Percentiles rank a stretch among this genome's conserved stretches.
Conservation (phyloP, 2,888 invertebrate species). For the Anorthoa munda region DNA sequence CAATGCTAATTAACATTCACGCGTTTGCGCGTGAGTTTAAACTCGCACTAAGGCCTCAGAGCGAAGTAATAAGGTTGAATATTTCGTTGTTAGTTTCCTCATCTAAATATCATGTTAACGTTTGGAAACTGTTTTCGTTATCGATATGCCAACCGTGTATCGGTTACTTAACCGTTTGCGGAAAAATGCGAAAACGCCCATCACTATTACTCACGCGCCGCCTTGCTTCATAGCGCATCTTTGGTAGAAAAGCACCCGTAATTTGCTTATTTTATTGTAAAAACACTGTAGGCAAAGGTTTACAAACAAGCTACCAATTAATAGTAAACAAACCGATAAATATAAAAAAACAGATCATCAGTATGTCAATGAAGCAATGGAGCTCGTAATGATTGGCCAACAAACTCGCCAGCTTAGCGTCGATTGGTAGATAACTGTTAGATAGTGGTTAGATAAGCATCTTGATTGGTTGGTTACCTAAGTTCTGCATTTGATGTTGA, state of each 20-base stretch:
- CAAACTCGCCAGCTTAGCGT: conserved; percentile 25
- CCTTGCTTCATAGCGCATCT: no score
- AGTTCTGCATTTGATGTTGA: conserved; percentile 86
- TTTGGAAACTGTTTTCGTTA: no score
- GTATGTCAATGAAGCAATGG: conserved; percentile 10
- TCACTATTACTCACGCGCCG: no score
- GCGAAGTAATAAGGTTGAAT: no score
- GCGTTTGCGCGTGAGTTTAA: no score
- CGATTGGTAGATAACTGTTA: conserved; percentile 26
- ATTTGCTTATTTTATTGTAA: neutral
- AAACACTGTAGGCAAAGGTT: neutral
- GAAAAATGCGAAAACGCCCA: no score
- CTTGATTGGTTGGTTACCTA: conserved; percentile 70
- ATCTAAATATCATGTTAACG: no score
- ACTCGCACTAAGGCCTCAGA: no score
- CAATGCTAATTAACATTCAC: no score
- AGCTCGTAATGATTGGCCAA: conserved; percentile 16
- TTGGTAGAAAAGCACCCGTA: neutral
- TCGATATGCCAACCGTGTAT: no score
- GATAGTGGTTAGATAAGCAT: conserved; percentile 34
- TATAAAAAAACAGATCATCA: conserved; percentile 32
- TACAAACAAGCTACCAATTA: neutral
- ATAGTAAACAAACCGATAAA: conserved; percentile 33
- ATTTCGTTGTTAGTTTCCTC: no score
- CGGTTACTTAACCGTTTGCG: no score